phyloP scores from a whole-genome alignment of 1,140 invertebrate species.

The Drosophila baimaii region DNA sequence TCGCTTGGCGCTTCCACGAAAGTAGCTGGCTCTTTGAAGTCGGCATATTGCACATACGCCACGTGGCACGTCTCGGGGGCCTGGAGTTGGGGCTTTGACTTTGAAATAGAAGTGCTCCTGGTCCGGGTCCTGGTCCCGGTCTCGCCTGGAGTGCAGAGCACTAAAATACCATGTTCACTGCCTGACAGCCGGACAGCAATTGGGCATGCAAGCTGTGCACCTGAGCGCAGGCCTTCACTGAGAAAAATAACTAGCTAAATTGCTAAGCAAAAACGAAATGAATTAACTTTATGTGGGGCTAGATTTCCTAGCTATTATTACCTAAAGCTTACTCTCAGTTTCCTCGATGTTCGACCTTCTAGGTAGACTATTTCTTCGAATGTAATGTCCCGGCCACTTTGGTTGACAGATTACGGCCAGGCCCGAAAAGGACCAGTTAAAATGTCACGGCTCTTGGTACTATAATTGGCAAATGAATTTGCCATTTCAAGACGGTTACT shows the following conservation, averaged over 20 bases:
- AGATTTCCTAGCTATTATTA: neutral
- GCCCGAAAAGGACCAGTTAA: neutral
- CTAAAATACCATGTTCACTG: constrained; percentile 10
- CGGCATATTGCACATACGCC: constrained; percentile 62
- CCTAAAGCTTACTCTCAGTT: neutral
- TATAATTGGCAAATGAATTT: constrained; percentile 39
- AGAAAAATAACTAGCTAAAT: too few species aligned
- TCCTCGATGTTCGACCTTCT: neutral
- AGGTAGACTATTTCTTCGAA: neutral
- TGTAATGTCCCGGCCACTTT: neutral
- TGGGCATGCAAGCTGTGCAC: constrained; percentile 13
- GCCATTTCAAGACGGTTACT: constrained; percentile 30
- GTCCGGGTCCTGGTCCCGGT: neutral
- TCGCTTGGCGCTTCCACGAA: constrained; percentile 50
- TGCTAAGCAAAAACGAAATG: too few species aligned
- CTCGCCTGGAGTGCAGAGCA: constrained; percentile 4
- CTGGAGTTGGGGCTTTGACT: constrained; percentile 7
- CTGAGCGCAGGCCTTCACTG: neutral
- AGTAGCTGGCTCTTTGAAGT: constrained; percentile 69
- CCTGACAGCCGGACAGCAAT: constrained; percentile 17
- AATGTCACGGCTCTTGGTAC: constrained; percentile 32
- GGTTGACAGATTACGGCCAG: constrained; percentile 19
- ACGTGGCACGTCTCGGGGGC: constrained; percentile 46
- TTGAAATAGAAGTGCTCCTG: constrained; percentile 32
- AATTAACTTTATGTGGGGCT: too few species aligned